These are phyloP conservation scores for Sarcophaga subvicina DNA, from an alignment of 2,888 invertebrate species.

Conservation along the genomic window DNA sequence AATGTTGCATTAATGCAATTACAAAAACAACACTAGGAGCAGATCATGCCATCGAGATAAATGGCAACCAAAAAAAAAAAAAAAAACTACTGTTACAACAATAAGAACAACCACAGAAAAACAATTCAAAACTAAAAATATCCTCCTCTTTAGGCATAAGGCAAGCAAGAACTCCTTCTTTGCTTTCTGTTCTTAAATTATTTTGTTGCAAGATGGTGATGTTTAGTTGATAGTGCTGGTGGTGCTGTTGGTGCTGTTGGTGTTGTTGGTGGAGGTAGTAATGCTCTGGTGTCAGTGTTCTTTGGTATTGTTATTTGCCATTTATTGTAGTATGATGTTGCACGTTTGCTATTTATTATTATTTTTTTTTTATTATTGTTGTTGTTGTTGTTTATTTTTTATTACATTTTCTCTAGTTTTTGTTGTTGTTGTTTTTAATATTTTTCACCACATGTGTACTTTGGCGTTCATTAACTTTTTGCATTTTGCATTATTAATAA, in stretches of 20 bases:
- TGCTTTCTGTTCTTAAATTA: constrained; percentile 26
- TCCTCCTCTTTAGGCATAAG: constrained; percentile 35
- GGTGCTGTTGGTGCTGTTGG: not conserved
- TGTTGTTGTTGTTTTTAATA: constrained; percentile 42
- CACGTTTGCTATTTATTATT: constrained; percentile 13
- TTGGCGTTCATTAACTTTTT: constrained; percentile 69
- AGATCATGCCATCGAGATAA: not conserved
- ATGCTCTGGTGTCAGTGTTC: constrained; percentile 39
- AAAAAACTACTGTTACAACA: constrained; percentile 38
- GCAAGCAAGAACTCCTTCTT: not conserved
- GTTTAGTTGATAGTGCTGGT: constrained; percentile 20
- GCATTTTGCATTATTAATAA: constrained; percentile 63
- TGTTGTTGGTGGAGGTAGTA: constrained; percentile 27
- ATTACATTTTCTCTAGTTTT: constrained; percentile 56
- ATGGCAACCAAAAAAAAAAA: constrained; percentile 17
- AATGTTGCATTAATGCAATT: constrained; percentile 64
- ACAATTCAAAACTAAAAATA: constrained; percentile 61
- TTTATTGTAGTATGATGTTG: not conserved
- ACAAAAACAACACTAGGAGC: constrained; percentile 47
- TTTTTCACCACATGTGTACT: constrained; percentile 68
- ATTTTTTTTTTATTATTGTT: constrained; percentile 32
- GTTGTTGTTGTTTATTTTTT: constrained; percentile 54
- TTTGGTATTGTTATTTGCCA: not conserved
- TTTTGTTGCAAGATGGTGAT: constrained; percentile 56
- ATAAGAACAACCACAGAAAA: not conserved